A percentile compares a stretch with the other conserved stretches of the same genome.
These are phyloP conservation scores for Parnassius orleans DNA, from an alignment of 2,888 invertebrate genomes.

Conservation along the genomic window DNA sequence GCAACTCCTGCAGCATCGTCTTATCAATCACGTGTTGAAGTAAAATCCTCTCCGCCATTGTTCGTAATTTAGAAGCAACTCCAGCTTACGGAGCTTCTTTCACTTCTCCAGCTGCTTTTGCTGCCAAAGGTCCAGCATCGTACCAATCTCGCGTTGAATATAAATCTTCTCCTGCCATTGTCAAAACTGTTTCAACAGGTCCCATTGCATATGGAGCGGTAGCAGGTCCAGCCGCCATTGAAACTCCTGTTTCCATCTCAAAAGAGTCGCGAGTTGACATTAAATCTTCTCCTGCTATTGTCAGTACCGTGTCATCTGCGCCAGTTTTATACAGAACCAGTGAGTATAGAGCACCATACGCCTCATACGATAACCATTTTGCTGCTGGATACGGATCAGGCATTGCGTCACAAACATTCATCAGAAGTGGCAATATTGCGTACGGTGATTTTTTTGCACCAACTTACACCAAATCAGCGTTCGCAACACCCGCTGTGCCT, in stretches of 20 bases:
- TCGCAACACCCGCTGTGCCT: conserved; percentile 48
- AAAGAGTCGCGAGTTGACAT: conserved; percentile 56
- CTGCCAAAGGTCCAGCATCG: conserved; percentile 36
- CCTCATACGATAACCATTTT: not conserved
- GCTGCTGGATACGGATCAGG: conserved; percentile 1
- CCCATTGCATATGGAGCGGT: conserved; percentile 1
- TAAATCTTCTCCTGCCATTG: conserved; percentile 11
- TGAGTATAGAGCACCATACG: conserved; percentile 7
- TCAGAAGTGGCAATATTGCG: conserved; percentile 35
- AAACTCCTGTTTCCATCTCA: conserved; percentile 50
- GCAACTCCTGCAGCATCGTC: conserved; percentile 48
- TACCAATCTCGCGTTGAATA: conserved; percentile 35
- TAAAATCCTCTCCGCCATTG: conserved; percentile 42
- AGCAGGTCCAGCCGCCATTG: conserved; percentile 36
- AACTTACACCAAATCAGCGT: conserved; percentile 32
- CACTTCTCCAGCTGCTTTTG: conserved; percentile 21
- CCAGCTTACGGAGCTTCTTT: conserved; percentile 29
- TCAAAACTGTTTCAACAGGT: not conserved
- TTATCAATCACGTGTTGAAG: conserved; percentile 46
- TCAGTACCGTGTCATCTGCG: conserved; percentile 25
- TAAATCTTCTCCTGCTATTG: conserved; percentile 28
- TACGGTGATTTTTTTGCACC: conserved; percentile 28
- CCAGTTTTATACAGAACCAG: conserved; percentile 29
- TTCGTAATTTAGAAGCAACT: conserved; percentile 32
- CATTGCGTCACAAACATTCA: conserved; percentile 29